Base-by-base conservation (phyloP, 2,888 invertebrate genomes). In the Busseola fusca region DNA sequence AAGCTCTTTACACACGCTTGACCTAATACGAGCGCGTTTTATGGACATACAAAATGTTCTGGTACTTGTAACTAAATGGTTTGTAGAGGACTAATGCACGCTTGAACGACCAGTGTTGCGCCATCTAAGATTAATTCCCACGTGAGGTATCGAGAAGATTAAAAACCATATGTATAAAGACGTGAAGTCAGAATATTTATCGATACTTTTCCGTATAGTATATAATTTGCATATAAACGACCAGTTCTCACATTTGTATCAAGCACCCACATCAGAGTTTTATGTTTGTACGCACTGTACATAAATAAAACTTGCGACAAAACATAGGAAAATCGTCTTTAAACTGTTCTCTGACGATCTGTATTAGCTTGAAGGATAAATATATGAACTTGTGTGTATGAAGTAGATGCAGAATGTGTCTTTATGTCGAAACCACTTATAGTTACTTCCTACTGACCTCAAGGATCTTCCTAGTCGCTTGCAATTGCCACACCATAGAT, bases 381-480 rank as follows among this genome's bases (percentile, higher is more conserved):
- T 50, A 5, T 52, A 64, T 52, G 57, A 68, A 62, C 21, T 37
- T 59, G 67, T 69, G 40, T 76, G 65, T 48, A 79, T 74, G 62
- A 45, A 56, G 52, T 76, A 57, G 42, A 73, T 84, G 78, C 73
- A 80, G 54, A 76, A 76, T 73, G 50, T 78, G 74, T 78, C 76
- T 73, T 69, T 66, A 86, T 78, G 73, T 80, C 78, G 69, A 84
- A 80, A 86, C 79, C 73, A 71, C 72, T 82, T 79, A 69, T 60
- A 58, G 62, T 75, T 62, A 78, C 82, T 87, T 87, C 88, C 87
- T 87, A 34, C 52, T 78, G 63, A 64, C 48, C 45, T 74, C 86
- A 87, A 87, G 87, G 87, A 81, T 81, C 86, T 87, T 87, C 87
- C 87, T 87, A 54, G 54, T 76, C 7, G 16, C 37, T 60, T 64